Base-by-base conservation (phyloP, 1,140 invertebrate genomes). In the Heliconius nattereri region DNA sequence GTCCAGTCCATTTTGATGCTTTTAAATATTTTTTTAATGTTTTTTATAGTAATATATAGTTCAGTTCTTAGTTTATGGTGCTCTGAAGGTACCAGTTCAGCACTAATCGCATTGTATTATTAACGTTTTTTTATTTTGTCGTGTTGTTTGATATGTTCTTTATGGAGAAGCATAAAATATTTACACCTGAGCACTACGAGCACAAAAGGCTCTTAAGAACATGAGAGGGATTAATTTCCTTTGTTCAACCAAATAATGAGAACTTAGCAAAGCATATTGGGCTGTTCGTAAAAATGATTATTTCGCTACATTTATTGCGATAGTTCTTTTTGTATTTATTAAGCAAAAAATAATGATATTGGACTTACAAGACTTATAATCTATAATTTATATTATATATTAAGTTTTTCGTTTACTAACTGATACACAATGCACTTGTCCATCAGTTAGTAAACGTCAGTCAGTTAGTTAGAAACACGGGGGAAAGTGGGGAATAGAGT, bases 151-250 rank as follows among this genome's bases (percentile, higher is more conserved):
- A 66, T 13, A 29, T 66, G 26, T 29, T 66, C 60, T 29, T 66
- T 66, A 66, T 60, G 26, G 26, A 13, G 60, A 11, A 29, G 32
- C 52, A 75, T 75, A 60, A 75, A 75, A 57, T 76, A 71, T 76
- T 76, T 49, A 71, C 60, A 76, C 23, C 32, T 40, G 66, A 76
- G 60, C 23, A 66, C n/a, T 19, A 29, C 16, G 75, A 71, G 52
- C 40, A 19, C 40, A 40, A 76, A 71, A 76, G 75, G 70, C 13
- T 73, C 78, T 73, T 75, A 80, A 76, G 54, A 73, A 75, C 71
- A 40, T 72, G 11, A 72, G 26, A 71, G 54, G 79, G 75, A 75
- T 80, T 80, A 76, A 80, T 77, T 71, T 76, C 71, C 79, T 80
- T 80, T 80, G 75, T 77, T 77, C 75, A 60, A 13, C 20, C 71